Base-by-base conservation (phyloP, 2,888 invertebrate species). In the Hirtodrosophila alboralis region DNA sequence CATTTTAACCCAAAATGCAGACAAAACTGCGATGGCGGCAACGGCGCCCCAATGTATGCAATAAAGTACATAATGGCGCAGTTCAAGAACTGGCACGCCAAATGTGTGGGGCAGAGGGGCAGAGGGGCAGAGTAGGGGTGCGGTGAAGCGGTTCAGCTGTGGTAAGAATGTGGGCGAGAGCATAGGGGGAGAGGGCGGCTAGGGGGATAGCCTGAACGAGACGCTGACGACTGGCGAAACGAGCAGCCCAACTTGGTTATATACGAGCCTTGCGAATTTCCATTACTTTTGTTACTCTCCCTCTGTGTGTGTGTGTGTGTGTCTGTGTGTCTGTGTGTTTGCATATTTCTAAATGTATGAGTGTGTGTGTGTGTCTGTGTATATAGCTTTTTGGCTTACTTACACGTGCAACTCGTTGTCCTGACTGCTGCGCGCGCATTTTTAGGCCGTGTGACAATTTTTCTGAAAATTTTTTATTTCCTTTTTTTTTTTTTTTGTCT, bases 41-140 rank as follows among this genome's bases (percentile, higher is more conserved):
- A 14, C 45, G 63, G 65, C 69, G 83, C 72, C 73, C 75, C 76
- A 80, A 85, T 85, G 84, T 80, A 83, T 80, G 86, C 86, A 79
- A 85, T 80, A 80, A 80, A 85, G 84, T 80, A 85, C 76, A 80
- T 84, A 80, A 80, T 80, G 80, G 85, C 86, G 86, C 52, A 84
- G 80, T 85, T 84, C 86, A 81, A 84, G 77, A 86, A 79, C 77
- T 80, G 77, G 74, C 48, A 66, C 48, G 61, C 57, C 67, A 53
- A 66, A 61, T 49, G 40, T 41, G 27, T 5, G 13, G 2, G 5
- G 14, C 9, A 5, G 18, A 6, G 4, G 27, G 4, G 8, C 1
- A 12, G n/a, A 12, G 9, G 23, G 26, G n/a, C 9, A 4, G 14
- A 5, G 10, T 7, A 41, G 40, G 27, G 27, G 47, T 26, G 18